Conservation (phyloP, 2,113 vertebrate species). For the Rhodinocichla rosea region DNA sequence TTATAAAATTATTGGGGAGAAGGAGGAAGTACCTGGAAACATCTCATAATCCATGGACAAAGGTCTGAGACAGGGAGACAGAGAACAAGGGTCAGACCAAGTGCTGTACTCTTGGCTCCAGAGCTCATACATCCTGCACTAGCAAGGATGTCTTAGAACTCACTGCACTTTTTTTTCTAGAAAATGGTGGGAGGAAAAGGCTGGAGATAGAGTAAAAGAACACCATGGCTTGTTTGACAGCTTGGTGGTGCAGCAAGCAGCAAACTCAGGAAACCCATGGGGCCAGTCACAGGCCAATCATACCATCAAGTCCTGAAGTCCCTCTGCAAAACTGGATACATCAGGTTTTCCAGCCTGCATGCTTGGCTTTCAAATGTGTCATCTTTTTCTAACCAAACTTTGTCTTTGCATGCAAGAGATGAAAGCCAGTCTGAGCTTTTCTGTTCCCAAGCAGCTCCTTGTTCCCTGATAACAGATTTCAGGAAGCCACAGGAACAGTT, state of each 20-base stretch:
- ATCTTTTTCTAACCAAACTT: background rate
- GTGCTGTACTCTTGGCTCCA: background rate
- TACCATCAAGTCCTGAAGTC: fast-evolving
- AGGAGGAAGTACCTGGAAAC: background rate
- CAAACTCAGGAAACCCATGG: background rate
- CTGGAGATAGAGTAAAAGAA: background rate
- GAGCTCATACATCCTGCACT: background rate
- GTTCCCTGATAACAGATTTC: background rate
- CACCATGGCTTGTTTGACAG: background rate
- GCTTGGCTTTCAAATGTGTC: background rate
- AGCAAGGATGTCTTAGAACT: background rate
- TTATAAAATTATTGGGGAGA: background rate
- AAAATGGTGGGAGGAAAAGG: fast-evolving
- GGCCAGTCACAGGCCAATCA: background rate
- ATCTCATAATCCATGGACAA: background rate
- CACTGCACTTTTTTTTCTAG: background rate
- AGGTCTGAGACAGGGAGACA: background rate
- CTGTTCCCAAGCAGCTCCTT: background rate
- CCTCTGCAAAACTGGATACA: background rate
- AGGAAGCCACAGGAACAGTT: background rate
- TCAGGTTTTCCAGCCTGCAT: background rate
- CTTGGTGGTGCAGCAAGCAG: background rate
- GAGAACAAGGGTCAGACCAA: background rate
- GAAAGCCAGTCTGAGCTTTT: background rate
- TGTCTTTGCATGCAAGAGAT: fast-evolving